Base-by-base conservation (phyloP, 2,113 vertebrate species). In the Ceratotherium simum region DNA sequence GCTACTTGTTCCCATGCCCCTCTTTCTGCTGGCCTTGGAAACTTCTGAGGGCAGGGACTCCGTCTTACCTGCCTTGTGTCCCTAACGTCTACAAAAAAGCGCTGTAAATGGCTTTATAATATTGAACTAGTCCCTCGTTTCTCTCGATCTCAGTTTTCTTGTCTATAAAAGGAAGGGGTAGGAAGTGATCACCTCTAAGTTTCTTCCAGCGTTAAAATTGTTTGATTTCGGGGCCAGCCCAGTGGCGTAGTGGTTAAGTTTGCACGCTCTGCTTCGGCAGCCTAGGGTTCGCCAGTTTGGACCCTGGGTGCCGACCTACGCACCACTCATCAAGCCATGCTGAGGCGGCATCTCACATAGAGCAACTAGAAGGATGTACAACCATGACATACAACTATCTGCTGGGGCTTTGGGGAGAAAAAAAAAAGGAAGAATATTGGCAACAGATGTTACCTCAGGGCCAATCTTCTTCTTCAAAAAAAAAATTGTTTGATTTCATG, bases 181-280 rank as follows among this genome's bases (percentile, higher is more conserved):
- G 48, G 51, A 65, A 3, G 14, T 36, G 14, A 91, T 72, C 51
- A 70, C 60, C 58, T 80, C 65, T 76, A 93, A 60, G 9, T 25
- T 96, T 93, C 81, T 89, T 64, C 36, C 42, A 88, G 60, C 42
- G 93, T 60, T 84, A 95, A 89, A 92, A 70, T 8, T 91, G 21
- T 62, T 85, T 93, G 56, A 75, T 83, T 95, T 95, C 13, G 42
- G 42, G 42, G 42, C 42, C 42, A 42, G 42, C 42, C 42, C 42
- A 42, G 42, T 42, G 42, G 42, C 42, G 42, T 42, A 42, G 42
- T 42, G 42, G 42, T 42, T 42, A 42, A 5, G 42, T 42, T 5
- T 5, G 5, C 42, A 42, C 5, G 42, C 42, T 42, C 42, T 42
- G 42, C 42, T 42, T 42, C 42, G 42, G 42, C 42, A 42, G 42